A percentile compares a stretch with the other conserved stretches of the same genome.
phyloP scores from a whole-genome alignment of 2,888 invertebrate genomes.

The Drosophila anomalipes region DNA sequence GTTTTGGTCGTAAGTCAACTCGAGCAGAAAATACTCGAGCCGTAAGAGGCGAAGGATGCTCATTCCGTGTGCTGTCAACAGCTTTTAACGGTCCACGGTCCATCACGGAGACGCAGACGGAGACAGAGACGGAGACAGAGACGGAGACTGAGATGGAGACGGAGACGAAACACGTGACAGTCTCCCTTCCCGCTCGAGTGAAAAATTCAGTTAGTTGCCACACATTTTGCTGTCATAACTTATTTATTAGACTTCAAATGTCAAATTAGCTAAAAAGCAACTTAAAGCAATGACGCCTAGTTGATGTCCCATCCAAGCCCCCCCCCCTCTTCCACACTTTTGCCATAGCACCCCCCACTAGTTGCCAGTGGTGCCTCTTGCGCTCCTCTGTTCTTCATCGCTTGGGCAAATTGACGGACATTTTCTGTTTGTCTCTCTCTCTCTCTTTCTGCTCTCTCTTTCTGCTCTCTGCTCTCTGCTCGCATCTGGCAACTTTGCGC shows the following conservation, averaged over 20 bases:
- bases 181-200: not conserved
- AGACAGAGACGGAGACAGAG: not conserved
- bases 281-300: constrained; percentile 27
- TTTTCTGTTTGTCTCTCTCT: constrained; percentile 9
- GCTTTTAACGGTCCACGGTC: constrained; percentile 18
- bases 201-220: constrained; percentile 47
- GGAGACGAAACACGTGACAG: not conserved
- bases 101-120: constrained; percentile 1
- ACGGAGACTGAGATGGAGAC: not conserved
- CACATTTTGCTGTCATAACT: constrained; percentile 68
- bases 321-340: not conserved
- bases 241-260: constrained; percentile 76
- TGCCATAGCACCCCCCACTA: not conserved
- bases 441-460: not conserved
- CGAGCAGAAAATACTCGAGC: constrained; percentile 54
- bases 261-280: constrained; percentile 71
- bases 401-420: constrained; percentile 46
- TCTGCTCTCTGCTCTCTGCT: not conserved
- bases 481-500: constrained; percentile 33
- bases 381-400: not conserved
- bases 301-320: not conserved
- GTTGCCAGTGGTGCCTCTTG: not conserved
- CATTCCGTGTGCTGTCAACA: constrained; percentile 23
- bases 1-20: constrained; percentile 39
- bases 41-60: not conserved